Percentiles rank a stretch among this genome's conserved stretches.
phyloP scores from a whole-genome alignment of 2,888 invertebrate genomes.

The Dilophus febrilis region DNA sequence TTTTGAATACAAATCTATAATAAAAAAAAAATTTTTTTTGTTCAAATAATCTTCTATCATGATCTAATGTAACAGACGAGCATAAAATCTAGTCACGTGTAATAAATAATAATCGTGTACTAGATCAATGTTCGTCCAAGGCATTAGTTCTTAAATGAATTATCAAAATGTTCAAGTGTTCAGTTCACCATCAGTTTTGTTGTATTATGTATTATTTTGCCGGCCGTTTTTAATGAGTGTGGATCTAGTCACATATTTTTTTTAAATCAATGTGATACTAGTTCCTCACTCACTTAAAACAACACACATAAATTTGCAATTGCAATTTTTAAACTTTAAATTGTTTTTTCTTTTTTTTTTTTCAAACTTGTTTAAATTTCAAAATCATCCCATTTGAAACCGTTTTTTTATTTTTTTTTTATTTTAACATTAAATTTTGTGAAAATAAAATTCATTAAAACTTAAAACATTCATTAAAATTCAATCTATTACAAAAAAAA shows the following conservation, averaged over 20 bases:
- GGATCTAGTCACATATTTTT: slow-evolving; percentile 32
- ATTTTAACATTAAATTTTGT: no score
- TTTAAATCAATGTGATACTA: slow-evolving; percentile 28
- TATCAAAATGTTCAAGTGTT: slow-evolving; percentile 1
- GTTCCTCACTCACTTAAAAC: slow-evolving; percentile 32
- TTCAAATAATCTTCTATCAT: no score
- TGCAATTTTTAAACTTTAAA: no score
- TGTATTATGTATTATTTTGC: slow-evolving; percentile 7
- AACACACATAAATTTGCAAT: slow-evolving; percentile 13
- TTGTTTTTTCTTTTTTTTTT: no score
- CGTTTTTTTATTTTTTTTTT: no score
- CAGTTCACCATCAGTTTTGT: slow-evolving; percentile 7
- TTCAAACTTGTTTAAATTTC: no score
- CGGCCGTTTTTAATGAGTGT: slow-evolving; percentile 33
- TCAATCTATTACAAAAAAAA: no score
- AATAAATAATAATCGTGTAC: slow-evolving; percentile 31
- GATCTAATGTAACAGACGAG: slow-evolving; percentile 31
- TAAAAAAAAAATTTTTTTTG: no score
- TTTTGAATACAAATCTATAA: no score
- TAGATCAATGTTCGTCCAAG: slow-evolving; percentile 34
- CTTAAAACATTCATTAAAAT: no score
- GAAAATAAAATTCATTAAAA: no score
- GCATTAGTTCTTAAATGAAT: slow-evolving; percentile 15
- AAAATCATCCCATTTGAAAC: no score
- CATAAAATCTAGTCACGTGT: slow-evolving; percentile 35